A percentile compares a stretch with the other conserved stretches of the same genome.
These are phyloP conservation scores for Ginglymostoma cirratum DNA, from an alignment of 2,113 vertebrate species.

Conservation along the genomic window DNA sequence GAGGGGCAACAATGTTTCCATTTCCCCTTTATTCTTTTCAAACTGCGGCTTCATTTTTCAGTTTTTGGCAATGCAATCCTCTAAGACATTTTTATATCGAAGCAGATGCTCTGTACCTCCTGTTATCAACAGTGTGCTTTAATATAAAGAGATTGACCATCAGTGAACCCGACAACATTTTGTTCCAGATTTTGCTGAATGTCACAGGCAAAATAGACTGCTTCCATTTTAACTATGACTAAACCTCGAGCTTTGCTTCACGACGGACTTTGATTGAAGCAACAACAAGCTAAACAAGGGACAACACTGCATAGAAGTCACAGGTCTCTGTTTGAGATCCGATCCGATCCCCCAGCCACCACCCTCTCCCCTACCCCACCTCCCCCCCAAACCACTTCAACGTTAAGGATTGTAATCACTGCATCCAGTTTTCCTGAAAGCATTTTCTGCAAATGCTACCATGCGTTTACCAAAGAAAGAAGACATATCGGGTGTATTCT, in stretches of 20 bases:
- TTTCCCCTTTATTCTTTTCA: neutral
- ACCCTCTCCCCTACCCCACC: no score
- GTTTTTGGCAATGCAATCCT: neutral
- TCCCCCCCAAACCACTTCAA: neutral
- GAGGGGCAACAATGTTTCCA: neutral
- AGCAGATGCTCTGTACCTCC: neutral
- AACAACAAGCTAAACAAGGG: neutral
- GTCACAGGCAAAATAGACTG: neutral
- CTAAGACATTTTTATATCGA: neutral
- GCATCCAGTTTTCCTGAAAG: neutral
- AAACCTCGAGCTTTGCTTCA: no score
- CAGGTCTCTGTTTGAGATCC: neutral
- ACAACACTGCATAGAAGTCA: neutral
- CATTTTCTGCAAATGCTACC: neutral
- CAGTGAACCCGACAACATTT: neutral
- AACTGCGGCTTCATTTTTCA: neutral
- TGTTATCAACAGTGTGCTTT: neutral
- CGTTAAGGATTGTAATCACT: neutral
- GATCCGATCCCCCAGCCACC: no score
- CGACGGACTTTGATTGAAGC: neutral
- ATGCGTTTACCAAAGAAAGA: neutral
- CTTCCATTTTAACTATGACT: neutral
- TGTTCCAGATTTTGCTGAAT: neutral
- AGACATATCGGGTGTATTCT: neutral
- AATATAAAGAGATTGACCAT: neutral